These are phyloP conservation scores for Hyposmocoma kahamanoa DNA, from an alignment of 1,140 invertebrate species.

Conservation along the genomic window DNA sequence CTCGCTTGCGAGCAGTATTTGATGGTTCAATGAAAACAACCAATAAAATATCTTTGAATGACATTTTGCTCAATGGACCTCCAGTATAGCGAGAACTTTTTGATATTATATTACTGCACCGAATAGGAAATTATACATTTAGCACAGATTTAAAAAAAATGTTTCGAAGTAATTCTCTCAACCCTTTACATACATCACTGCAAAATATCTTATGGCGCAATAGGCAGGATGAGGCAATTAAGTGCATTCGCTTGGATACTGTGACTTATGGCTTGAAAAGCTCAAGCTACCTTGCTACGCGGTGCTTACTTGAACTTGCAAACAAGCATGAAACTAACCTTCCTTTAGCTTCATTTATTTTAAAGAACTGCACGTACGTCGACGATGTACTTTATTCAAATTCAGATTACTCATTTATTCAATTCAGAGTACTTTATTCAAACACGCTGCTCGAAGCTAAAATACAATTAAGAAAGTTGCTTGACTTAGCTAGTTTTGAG, in stretches of 20 bases:
- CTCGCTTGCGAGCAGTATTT: constrained; percentile 48
- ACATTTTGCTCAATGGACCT: constrained; percentile 29
- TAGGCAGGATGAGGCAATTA: constrained; percentile 11
- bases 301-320: constrained; percentile 20
- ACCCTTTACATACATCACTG: constrained; percentile 13
- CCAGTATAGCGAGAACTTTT: constrained; percentile 29
- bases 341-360: constrained; percentile 18
- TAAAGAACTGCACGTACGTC: constrained; percentile 16
- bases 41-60: constrained; percentile 36
- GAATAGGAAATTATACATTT: constrained; percentile 9
- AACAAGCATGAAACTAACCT: constrained; percentile 4
- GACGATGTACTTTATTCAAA: constrained; percentile 14
- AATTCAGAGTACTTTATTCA: constrained; percentile 7
- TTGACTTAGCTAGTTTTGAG: constrained; percentile 12
- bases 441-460: constrained; percentile 7
- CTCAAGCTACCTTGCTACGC: constrained; percentile 18
- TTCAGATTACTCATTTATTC: no score
- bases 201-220: constrained; percentile 31
- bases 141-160: constrained; percentile 18
- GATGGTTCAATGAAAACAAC: constrained; percentile 29
- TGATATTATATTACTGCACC: constrained; percentile 15
- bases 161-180: constrained; percentile 16
- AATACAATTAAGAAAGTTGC: constrained; percentile 9
- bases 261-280: constrained; percentile 10
- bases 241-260: constrained; percentile 23